Base-by-base conservation (phyloP, 2,797 vertebrate genomes). In the Geotria australis region DNA sequence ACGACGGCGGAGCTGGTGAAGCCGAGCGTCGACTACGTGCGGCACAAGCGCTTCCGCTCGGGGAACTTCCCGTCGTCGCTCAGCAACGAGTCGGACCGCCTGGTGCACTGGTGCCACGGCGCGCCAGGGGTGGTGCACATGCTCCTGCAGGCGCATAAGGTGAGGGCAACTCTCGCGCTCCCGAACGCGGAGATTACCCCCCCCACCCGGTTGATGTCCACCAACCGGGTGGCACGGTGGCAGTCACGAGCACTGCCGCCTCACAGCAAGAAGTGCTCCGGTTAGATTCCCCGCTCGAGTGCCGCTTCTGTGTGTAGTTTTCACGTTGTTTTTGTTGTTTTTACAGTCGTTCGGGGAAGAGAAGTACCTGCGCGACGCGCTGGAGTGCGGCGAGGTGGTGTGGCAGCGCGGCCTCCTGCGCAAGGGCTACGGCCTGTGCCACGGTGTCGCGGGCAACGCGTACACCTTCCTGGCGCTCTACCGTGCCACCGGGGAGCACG, bases 61-160 rank as follows among this genome's bases (percentile, higher is more conserved):
- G 88, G 89, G 47, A 98, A 95, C 66, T 96, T 84, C 62, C 89
- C 89, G 0, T 96, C 89, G 0, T 96, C 89, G 0, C 70, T 96
- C 59, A 95, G 86, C 70, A 96, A 96, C 2, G 89, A 96, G 69
- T 83, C 78, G 0, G 89, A 96, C 65, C 74, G 85, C 1, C 70
- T 96, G 65, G 84, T 96, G 3, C 89, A 96, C 63, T 96, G 89
- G 89, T 96, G 89, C 63, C 89, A 96, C 0, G 88, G 89, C 2
- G 81, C 88, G 1, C 78, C 88, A 0, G 89, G 89, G 0, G 79
- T 85, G 59, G 67, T 89, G 64, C 86, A 94, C 58, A 70, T 81
- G 80, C 80, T 95, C 15, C 64, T 85, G 63, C 78, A 84, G 66
- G 83, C 86, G 1, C 66, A 86, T 53, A 79, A 79, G 79, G 89